Evolutionary conservation across 2,888 invertebrate species (phyloP).

Genomic region (Drosophila nr. fundita): DNA sequence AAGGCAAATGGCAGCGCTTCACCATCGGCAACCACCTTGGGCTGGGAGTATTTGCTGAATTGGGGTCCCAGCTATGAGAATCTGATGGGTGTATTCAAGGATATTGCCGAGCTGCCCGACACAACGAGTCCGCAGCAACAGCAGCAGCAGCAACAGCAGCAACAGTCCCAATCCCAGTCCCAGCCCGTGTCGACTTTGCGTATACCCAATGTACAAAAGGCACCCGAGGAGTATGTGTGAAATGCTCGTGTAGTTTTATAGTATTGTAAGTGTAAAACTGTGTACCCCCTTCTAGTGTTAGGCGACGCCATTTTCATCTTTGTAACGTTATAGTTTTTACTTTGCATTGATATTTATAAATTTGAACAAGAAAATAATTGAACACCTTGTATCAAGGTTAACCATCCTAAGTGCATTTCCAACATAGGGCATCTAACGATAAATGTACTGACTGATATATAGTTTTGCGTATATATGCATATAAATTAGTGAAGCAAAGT

Average conservation of each 20-base stretch:
- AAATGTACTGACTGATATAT: slow-evolving; percentile 53
- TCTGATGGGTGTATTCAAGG: slow-evolving; percentile 97
- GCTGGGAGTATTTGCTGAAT: slow-evolving; percentile 97
- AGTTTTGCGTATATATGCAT: slow-evolving; percentile 22
- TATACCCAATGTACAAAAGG: slow-evolving; percentile 92
- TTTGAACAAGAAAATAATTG: slow-evolving; percentile 34
- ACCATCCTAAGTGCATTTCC: slow-evolving; percentile 59
- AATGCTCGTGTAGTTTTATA: slow-evolving; percentile 42
- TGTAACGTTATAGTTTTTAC: slow-evolving; percentile 54
- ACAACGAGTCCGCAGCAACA: slow-evolving; percentile 90
- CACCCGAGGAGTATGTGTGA: slow-evolving; percentile 95
- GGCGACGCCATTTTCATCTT: slow-evolving; percentile 70
- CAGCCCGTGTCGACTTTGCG: slow-evolving; percentile 87
- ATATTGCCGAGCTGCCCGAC: slow-evolving; percentile 97
- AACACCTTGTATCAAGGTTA: slow-evolving; percentile 85
- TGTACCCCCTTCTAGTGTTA: slow-evolving; percentile 42
- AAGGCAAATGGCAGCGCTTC: slow-evolving; percentile 90
- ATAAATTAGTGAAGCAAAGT: slow-evolving; percentile 25
- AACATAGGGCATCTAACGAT: slow-evolving; percentile 16
- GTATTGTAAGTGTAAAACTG: slow-evolving; percentile 42
- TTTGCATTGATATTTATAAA: slow-evolving; percentile 43
- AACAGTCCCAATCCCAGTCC: slow-evolving; percentile 66
- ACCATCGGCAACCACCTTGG: slow-evolving; percentile 91
- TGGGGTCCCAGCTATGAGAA: slow-evolving; percentile 99
- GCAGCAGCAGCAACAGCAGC: slow-evolving; percentile 90